phyloP scores from a whole-genome alignment of 2,888 invertebrate species.

The Agrochola litura region DNA sequence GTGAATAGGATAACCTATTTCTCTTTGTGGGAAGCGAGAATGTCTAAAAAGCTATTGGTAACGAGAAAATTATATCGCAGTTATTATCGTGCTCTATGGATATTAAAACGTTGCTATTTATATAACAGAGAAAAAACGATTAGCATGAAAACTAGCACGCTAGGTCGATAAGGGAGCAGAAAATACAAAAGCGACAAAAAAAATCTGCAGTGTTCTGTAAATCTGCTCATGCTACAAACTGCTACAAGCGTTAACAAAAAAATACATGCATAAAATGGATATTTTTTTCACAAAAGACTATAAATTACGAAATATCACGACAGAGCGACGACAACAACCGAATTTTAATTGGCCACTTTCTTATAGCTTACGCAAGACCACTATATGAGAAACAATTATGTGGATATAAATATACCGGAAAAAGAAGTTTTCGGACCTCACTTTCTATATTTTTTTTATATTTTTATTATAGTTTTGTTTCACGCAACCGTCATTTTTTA shows the following conservation, averaged over 20 bases:
- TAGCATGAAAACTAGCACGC: not conserved
- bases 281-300: constrained; percentile 60
- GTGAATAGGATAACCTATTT: constrained; percentile 60
- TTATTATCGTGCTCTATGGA: not conserved
- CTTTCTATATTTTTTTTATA: constrained; percentile 81
- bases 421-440: constrained; percentile 76
- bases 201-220: constrained; percentile 10
- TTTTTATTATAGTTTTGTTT: constrained; percentile 78
- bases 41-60: constrained; percentile 21
- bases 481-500: constrained; percentile 76
- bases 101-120: not conserved
- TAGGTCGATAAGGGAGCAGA: not conserved
- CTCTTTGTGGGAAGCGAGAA: constrained; percentile 10
- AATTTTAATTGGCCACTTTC: constrained; percentile 88
- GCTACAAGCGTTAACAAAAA: constrained; percentile 19
- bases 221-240: constrained; percentile 1
- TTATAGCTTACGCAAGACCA: constrained; percentile 80
- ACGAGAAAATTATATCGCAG: not conserved
- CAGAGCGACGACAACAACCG: constrained; percentile 65
- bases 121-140: not conserved
- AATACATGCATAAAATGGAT: constrained; percentile 33
- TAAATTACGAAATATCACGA: constrained; percentile 67
- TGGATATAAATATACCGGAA: constrained; percentile 86
- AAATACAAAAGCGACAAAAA: not conserved
- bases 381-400: constrained; percentile 88